phyloP scores from a whole-genome alignment of 2,888 invertebrate genomes.

The Synanthedon tipuliformis region DNA sequence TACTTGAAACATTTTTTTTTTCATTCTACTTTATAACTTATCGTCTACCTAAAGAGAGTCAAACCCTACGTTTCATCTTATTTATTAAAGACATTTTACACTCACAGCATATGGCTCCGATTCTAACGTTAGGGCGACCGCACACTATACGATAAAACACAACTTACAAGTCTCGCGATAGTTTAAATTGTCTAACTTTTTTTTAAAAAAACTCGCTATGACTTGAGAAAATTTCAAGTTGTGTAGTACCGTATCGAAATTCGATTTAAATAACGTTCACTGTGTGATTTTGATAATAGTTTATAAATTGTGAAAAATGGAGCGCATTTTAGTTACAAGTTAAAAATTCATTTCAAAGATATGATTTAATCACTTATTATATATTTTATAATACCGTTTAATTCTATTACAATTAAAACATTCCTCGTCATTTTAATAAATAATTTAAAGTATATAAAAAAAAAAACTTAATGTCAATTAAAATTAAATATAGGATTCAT shows the following conservation, averaged over 20 bases:
- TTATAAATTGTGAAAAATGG: too few relatives aligned
- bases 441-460: conserved; percentile 2
- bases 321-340: background rate
- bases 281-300: too few relatives aligned
- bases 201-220: too few relatives aligned
- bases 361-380: conserved; percentile 29
- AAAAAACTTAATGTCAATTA: background rate
- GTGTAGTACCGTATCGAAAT: too few relatives aligned
- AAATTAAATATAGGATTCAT: background rate
- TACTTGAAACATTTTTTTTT: background rate
- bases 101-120: too few relatives aligned
- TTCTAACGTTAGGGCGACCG: too few relatives aligned
- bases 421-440: background rate
- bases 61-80: conserved; percentile 19
- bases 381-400: conserved; percentile 8
- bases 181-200: too few relatives aligned
- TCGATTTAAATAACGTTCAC: too few relatives aligned
- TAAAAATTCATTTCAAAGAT: conserved; percentile 17
- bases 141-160: too few relatives aligned
- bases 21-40: conserved; percentile 17
- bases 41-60: conserved; percentile 35
- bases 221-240: too few relatives aligned
- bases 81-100: background rate
- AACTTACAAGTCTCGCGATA: too few relatives aligned
- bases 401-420: background rate